These are phyloP conservation scores for Cheilosia impressa DNA, from an alignment of 2,888 invertebrate genomes.

Conservation along the genomic window DNA sequence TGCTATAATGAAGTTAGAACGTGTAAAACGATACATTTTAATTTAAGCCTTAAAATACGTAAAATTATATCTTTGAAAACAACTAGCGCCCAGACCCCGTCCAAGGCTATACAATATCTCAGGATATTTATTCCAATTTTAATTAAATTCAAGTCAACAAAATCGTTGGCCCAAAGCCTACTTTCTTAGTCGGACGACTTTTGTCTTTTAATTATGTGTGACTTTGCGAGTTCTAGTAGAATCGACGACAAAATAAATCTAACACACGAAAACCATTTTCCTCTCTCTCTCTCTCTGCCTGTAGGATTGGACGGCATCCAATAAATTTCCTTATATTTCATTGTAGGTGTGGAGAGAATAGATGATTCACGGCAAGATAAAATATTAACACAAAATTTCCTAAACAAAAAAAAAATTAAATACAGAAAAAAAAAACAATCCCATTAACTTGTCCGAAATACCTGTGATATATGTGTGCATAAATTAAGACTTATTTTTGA, in stretches of 20 bases:
- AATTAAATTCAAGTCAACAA: constrained; percentile 32
- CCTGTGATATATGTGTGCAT: constrained; percentile 8
- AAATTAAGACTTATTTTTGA: constrained; percentile 10
- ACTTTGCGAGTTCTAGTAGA: constrained; percentile 24
- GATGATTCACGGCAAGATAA: constrained; percentile 53
- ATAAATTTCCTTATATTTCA: constrained; percentile 22
- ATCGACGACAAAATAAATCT: constrained; percentile 24
- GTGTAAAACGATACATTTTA: too few relatives aligned
- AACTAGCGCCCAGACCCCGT: neutral
- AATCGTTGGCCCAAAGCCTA: constrained; percentile 15
- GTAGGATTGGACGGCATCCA: constrained; percentile 54
- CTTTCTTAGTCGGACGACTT: constrained; percentile 7
- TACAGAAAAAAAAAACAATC: constrained; percentile 1
- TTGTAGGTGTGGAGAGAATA: constrained; percentile 42
- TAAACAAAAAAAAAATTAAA: neutral
- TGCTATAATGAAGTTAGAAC: too few relatives aligned
- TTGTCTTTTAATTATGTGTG: constrained; percentile 40
- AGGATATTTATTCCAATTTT: constrained; percentile 21
- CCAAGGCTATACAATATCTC: neutral
- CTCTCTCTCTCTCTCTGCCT: neutral
- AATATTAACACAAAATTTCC: constrained; percentile 36
- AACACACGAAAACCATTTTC: constrained; percentile 24
- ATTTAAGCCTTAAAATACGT: too few relatives aligned
- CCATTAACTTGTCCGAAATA: constrained; percentile 39
- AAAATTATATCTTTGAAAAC: too few relatives aligned